Conservation (phyloP, 2,888 invertebrate genomes). For the Anticlea derivata region DNA sequence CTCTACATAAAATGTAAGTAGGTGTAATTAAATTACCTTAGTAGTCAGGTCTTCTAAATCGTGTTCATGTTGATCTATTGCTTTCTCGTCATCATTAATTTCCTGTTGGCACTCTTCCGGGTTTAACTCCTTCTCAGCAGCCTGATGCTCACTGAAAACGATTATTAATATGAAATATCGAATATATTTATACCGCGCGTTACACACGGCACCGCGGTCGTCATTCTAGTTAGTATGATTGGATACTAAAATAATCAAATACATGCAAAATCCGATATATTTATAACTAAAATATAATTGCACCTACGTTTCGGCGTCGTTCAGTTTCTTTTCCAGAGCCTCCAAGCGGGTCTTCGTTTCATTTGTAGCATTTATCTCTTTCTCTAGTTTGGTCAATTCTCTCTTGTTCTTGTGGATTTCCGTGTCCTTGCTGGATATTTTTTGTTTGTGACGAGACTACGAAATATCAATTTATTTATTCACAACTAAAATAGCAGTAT, state of each 20-base stretch:
- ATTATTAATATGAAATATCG: too few species aligned
- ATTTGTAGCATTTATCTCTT: slow-evolving; percentile 85
- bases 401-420: slow-evolving; percentile 82
- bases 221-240: too few species aligned
- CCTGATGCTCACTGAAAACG: slow-evolving; percentile 64
- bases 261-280: too few species aligned
- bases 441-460: slow-evolving; percentile 86
- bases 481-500: too few species aligned
- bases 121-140: slow-evolving; percentile 76
- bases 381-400: slow-evolving; percentile 80
- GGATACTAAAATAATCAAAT: too few species aligned
- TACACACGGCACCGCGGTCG: too few species aligned
- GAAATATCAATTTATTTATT: too few species aligned
- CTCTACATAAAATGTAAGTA: too few species aligned
- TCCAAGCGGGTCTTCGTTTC: slow-evolving; percentile 82
- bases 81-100: slow-evolving; percentile 83
- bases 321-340: slow-evolving; percentile 75
- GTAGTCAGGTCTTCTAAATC: slow-evolving; percentile 84
- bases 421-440: slow-evolving; percentile 84
- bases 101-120: slow-evolving; percentile 82
- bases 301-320: slow-evolving; percentile 71
- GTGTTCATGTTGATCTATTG: slow-evolving; percentile 83
- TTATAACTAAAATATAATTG: too few species aligned
- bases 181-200: too few species aligned
- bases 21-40: slow-evolving; percentile 70